Conservation (phyloP, 2,113 vertebrate species). For the Grantiella picta region DNA sequence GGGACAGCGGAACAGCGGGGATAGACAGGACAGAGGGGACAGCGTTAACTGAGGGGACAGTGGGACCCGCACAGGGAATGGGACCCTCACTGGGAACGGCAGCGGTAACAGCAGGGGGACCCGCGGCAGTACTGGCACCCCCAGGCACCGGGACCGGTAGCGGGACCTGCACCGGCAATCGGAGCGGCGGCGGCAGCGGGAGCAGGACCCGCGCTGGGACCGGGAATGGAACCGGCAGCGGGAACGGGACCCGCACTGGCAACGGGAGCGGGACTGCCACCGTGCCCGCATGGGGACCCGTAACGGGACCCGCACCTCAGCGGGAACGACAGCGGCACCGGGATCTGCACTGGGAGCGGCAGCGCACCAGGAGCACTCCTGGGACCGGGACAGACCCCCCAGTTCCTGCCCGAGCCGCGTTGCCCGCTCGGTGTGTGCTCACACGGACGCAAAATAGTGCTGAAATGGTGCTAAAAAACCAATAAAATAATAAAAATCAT, state of each 20-base stretch:
- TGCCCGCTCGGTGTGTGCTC: background rate
- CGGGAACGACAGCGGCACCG: background rate
- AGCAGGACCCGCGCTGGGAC: background rate
- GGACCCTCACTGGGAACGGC: background rate
- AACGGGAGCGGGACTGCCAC: background rate
- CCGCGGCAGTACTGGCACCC: no score
- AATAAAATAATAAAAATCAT: background rate
- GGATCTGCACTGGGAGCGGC: background rate
- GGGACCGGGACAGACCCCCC: rapidly evolving
- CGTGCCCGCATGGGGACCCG: background rate
- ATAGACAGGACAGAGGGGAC: background rate
- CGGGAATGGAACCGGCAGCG: no score
- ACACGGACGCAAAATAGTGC: rapidly evolving
- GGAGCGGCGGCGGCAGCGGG: no score
- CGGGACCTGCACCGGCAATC: background rate
- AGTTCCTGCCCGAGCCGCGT: no score
- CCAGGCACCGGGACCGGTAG: background rate
- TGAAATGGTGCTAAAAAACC: no score
- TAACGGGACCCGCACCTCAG: no score
- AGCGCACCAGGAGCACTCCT: rapidly evolving
- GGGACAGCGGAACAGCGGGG: no score
- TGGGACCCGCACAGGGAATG: background rate
- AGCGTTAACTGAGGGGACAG: background rate
- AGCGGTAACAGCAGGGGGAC: background rate
- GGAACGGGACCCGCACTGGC: background rate